phyloP scores from a whole-genome alignment of 1,140 invertebrate genomes.

The Tetragonula clypearis region DNA sequence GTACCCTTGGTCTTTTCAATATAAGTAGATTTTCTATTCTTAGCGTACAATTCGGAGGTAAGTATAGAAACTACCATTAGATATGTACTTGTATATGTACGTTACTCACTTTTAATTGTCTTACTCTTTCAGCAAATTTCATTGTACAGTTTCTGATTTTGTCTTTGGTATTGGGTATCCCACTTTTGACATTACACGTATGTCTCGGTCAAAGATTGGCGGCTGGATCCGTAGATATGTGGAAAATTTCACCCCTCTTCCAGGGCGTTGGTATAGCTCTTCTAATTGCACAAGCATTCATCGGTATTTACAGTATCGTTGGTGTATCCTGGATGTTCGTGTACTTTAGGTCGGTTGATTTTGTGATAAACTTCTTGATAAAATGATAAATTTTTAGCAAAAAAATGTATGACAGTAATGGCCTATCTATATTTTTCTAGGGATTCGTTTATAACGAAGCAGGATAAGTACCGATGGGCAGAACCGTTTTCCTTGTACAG shows the following conservation, averaged over 20 bases:
- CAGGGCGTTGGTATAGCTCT: conserved; percentile 93
- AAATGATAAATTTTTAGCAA: not conserved
- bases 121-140: conserved; percentile 87
- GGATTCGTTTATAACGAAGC: conserved; percentile 93
- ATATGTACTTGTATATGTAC: not conserved
- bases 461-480: conserved; percentile 92
- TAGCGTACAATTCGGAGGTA: conserved; percentile 93
- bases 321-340: conserved; percentile 95
- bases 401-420: no score
- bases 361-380: not conserved
- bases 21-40: conserved; percentile 94
- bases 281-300: conserved; percentile 89
- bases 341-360: conserved; percentile 84
- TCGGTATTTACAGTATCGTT: conserved; percentile 93
- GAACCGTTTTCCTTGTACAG: conserved; percentile 86
- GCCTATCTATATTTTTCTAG: conserved; percentile 73
- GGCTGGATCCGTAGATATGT: conserved; percentile 94
- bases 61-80: conserved; percentile 53
- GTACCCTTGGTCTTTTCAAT: conserved; percentile 93
- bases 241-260: conserved; percentile 95
- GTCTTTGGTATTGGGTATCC: conserved; percentile 92
- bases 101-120: not conserved
- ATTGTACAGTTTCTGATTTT: conserved; percentile 94
- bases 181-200: conserved; percentile 92
- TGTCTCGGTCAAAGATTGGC: conserved; percentile 92